Conservation (phyloP, 2,888 invertebrate species). For the Sesamia inferens region DNA sequence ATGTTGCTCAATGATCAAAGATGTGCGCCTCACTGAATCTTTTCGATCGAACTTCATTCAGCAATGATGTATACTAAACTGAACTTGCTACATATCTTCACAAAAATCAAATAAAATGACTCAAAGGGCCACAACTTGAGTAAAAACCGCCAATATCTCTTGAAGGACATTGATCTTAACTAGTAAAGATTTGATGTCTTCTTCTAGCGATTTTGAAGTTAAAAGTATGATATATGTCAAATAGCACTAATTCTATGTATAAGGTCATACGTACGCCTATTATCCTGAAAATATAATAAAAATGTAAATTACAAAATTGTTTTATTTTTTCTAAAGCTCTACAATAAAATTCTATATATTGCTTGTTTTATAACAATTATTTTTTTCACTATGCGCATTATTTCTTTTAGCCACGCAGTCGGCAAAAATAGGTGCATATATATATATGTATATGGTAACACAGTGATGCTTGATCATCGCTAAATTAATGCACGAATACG, state of each 20-base stretch:
- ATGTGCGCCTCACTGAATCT: neutral
- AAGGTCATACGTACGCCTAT: constrained; percentile 46
- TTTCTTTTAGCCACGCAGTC: too few species aligned
- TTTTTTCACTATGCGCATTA: neutral
- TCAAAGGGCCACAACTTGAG: neutral
- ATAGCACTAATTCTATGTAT: constrained; percentile 52
- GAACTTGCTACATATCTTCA: constrained; percentile 1
- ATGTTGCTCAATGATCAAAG: neutral
- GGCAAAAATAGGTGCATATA: too few species aligned
- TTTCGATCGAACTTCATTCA: neutral
- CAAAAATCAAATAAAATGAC: constrained; percentile 28
- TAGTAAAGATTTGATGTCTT: constrained; percentile 15
- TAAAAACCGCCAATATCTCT: neutral
- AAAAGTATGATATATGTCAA: constrained; percentile 37
- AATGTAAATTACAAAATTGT: constrained; percentile 35
- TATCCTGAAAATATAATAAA: constrained; percentile 54
- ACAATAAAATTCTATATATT: too few species aligned
- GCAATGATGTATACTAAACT: neutral
- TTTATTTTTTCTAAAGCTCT: constrained; percentile 25
- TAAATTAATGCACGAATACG: too few species aligned
- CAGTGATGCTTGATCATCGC: too few species aligned
- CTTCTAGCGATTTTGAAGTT: constrained; percentile 4
- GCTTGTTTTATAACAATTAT: neutral
- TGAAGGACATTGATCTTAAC: neutral
- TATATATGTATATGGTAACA: too few species aligned